Evolutionary conservation across 2,888 invertebrate genomes (phyloP).

Genomic region (Drosophila mulleri): DNA sequence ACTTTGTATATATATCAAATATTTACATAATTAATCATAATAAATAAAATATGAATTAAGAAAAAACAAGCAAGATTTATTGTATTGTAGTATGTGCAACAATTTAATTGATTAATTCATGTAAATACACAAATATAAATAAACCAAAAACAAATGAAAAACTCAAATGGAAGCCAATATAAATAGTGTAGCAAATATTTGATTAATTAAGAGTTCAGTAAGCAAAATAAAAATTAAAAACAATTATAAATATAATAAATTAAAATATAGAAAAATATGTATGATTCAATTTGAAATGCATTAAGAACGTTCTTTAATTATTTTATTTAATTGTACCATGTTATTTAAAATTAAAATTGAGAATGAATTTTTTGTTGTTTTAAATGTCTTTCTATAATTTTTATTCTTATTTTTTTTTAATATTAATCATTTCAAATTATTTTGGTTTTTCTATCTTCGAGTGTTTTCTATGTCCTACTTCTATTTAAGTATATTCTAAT

Average conservation of each 20-base stretch:
- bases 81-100: slow-evolving; percentile 22
- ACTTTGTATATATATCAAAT: slow-evolving; percentile 37
- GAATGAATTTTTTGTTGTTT: no score
- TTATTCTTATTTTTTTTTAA: no score
- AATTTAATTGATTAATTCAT: slow-evolving; percentile 27
- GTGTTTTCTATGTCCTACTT: not conserved
- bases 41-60: not conserved
- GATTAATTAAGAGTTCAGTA: not conserved
- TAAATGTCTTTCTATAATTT: no score
- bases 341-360: no score
- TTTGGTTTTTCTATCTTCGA: not conserved
- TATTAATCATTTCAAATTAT: no score
- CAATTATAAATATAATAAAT: not conserved
- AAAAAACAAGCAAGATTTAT: not conserved
- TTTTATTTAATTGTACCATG: no score
- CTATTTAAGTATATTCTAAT: not conserved
- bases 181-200: not conserved
- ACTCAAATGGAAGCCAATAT: not conserved
- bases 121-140: slow-evolving; percentile 42
- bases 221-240: not conserved
- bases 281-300: no score
- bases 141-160: not conserved
- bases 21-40: slow-evolving; percentile 19
- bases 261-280: not conserved
- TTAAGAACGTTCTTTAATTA: not conserved